These are phyloP conservation scores for Trichogramma dendrolimi DNA, from an alignment of 2,888 invertebrate species.

Conservation along the genomic window DNA sequence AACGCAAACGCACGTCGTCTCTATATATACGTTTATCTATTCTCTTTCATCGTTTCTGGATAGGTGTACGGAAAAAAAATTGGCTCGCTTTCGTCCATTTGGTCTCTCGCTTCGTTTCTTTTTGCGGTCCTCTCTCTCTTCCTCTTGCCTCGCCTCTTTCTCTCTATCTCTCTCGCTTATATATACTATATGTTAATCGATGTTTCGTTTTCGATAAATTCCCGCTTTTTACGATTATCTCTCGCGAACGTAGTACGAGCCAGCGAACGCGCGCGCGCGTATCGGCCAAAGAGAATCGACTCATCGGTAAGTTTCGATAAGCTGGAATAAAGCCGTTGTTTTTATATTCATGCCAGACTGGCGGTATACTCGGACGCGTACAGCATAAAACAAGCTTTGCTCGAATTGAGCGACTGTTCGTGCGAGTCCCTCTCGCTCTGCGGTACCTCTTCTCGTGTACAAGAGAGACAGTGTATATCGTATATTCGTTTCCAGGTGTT, in stretches of 20 bases:
- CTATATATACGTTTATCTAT: slow-evolving; percentile 27
- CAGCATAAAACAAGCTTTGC: too few relatives aligned
- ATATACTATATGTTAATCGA: slow-evolving; percentile 16
- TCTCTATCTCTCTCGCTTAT: slow-evolving; percentile 9
- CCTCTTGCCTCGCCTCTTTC: background rate
- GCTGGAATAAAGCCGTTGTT: slow-evolving; percentile 7
- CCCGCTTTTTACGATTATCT: slow-evolving; percentile 18
- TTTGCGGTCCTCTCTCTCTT: slow-evolving; percentile 5
- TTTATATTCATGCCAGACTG: too few relatives aligned
- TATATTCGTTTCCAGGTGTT: too few relatives aligned
- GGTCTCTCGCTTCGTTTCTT: background rate
- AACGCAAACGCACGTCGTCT: slow-evolving; percentile 3
- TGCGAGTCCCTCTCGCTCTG: too few relatives aligned
- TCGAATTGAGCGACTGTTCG: too few relatives aligned
- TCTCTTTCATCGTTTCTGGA: slow-evolving; percentile 25
- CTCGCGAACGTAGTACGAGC: background rate
- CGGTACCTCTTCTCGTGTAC: too few relatives aligned
- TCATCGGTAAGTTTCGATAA: background rate
- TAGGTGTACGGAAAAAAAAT: slow-evolving; percentile 15
- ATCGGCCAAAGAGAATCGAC: slow-evolving; percentile 6
- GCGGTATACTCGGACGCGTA: too few relatives aligned
- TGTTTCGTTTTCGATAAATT: slow-evolving; percentile 28
- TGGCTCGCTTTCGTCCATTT: slow-evolving; percentile 1
- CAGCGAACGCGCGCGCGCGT: background rate
- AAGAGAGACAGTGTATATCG: too few relatives aligned